Evolutionary conservation across 2,888 invertebrate species (phyloP).

Genomic region (Melangyna quadrimaculata): DNA sequence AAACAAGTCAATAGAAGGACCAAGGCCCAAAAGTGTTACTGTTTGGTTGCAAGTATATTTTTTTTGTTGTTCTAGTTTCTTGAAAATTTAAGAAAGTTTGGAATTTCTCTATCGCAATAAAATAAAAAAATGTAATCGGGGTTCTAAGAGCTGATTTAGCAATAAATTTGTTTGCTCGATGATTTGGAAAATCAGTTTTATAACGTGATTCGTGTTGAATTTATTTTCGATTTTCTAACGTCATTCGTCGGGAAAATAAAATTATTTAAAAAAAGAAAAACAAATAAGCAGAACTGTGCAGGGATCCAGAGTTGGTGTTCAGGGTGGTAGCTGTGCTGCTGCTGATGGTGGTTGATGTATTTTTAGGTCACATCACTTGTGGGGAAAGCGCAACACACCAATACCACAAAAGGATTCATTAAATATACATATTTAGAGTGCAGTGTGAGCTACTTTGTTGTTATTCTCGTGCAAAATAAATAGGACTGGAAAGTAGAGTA

Average conservation of each 20-base stretch:
- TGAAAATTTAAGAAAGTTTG: background rate
- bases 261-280: background rate
- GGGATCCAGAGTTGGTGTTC: conserved; percentile 36
- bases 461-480: conserved; percentile 52
- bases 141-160: background rate
- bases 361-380: conserved; percentile 74
- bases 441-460: conserved; percentile 53
- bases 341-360: conserved; percentile 59
- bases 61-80: background rate
- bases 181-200: conserved; percentile 26
- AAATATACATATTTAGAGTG: conserved; percentile 28
- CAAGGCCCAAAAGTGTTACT: conserved; percentile 10
- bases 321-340: conserved; percentile 52
- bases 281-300: conserved; percentile 40
- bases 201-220: conserved; percentile 25
- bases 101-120: background rate
- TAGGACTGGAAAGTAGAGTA: conserved; percentile 56
- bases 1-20: conserved; percentile 5
- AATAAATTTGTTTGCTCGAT: background rate
- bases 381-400: conserved; percentile 72
- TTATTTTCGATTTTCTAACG: conserved; percentile 53
- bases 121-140: background rate
- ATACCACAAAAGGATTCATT: conserved; percentile 38
- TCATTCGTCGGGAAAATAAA: conserved; percentile 34
- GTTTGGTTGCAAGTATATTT: background rate